Evolutionary conservation across 2,888 invertebrate genomes (phyloP), one percentile per base, ranked within the genome.

Genomic region (Tetragonisca angustula): DNA sequence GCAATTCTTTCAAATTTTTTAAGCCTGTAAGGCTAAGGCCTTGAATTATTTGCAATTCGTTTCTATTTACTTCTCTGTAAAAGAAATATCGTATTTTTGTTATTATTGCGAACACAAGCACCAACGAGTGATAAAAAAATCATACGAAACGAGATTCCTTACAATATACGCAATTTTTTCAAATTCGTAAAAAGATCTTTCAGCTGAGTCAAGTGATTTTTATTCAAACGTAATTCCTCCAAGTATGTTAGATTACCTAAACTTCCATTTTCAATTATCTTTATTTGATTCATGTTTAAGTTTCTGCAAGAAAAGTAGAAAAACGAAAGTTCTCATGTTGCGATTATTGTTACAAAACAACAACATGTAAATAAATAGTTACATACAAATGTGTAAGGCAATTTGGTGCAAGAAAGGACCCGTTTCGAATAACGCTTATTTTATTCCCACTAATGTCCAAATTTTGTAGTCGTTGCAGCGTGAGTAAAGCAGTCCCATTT

Each of bases 11-110:
- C 83, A 99, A 95, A 89, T 96, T 96, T 76, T 96, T 96, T 88
- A 98, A 95, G 43, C 97, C 97, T 94, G 97, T 96, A 94, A 99
- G 98, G 76, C 97, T 96, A 76, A 98, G 95, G 81, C 97, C 97
- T 93, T 97, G 97, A 87, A 99, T 97, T 90, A 96, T 96, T 91
- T 96, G 96, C 74, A 99, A 94, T 89, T 97, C 97, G 94, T 99
- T 99, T 91, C 97, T 96, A 94, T 97, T 98, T 75, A 99, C 94
- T 94, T 98, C 98, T 84, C 97, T 97, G 94, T 68, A 94, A 95
- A 83, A 88, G 54, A 65, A 75, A 75, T 69, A 62, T 52, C 0
- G 13, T 19, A 1, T 49, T 24, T 69, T 50, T 15, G 56, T 68
- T 0, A 9, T 56, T 6, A 27, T 17, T 2, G n/a, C 9, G 17